Base-by-base conservation (phyloP, 1,140 invertebrate genomes). In the Heliothis subflexa region DNA sequence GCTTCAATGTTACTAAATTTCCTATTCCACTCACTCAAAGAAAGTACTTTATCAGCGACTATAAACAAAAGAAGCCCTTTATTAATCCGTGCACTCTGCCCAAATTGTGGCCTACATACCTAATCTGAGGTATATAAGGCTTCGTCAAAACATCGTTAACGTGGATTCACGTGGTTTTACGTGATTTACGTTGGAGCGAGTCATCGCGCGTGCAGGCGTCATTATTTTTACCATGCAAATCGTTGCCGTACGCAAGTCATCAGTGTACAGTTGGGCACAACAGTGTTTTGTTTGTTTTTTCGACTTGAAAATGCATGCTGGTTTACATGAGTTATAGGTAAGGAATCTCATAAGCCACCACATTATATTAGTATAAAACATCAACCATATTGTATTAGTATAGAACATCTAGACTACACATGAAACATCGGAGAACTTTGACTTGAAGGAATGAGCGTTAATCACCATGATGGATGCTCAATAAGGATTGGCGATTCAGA, bases 191-290 rank as follows among this genome's bases (percentile, higher is more conserved):
- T 64, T 7, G 61, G 12, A 64, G 61, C 61, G 33, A 68, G 64
- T 68, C 64, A 68, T 50, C 28, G 45, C 47, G 64, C 64, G 64
- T 68, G 64, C 64, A 68, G 21, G 47, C 21, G 12, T 47, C 64
- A 25, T 68, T 68, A 68, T 68, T 68, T 68, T 68, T 68, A 68
- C 64, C 47, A 50, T 50, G 64, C 64, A 68, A 68, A 68, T 50
- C 47, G 64, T 28, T 49, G 21, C 18, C 21, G 47, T 68, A 68
- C 64, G 64, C 64, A 68, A 68, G 64, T 68, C 64, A 68, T 68
- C 64, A 68, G 45, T 14, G 64, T 68, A 68, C 33, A 13, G 10
- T 68, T 18, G 18, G 12, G 14, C 5, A 14, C 12, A n/a, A 50
- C 25, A 68, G 16, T 50, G 64, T 28, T 68, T 52, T 28, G 64